phyloP scores from a whole-genome alignment of 2,888 invertebrate species.

The Brenthis daphne region DNA sequence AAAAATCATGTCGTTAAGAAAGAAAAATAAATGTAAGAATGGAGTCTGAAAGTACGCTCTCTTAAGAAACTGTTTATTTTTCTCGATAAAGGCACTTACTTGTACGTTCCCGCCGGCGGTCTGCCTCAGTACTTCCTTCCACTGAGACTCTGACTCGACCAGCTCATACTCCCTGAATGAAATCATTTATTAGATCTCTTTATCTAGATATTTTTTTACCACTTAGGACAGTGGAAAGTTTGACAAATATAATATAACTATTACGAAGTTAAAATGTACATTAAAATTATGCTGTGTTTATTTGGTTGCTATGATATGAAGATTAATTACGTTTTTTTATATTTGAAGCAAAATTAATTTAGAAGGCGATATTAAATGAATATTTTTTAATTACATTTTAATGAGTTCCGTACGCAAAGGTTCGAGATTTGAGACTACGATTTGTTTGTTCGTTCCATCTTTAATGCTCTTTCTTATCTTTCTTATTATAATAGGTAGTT shows the following conservation, averaged over 20 bases:
- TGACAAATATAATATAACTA: background rate
- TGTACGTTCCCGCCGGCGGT: conserved; percentile 80
- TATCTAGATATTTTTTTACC: background rate
- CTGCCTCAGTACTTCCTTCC: conserved; percentile 92
- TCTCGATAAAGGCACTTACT: conserved; percentile 51
- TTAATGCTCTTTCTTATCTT: too few relatives aligned
- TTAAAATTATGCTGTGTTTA: too few relatives aligned
- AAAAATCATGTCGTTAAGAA: conserved; percentile 18
- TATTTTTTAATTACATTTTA: conserved; percentile 2
- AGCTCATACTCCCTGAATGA: conserved; percentile 84
- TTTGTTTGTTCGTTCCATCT: too few relatives aligned
- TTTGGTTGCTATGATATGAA: too few relatives aligned
- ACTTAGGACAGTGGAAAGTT: background rate
- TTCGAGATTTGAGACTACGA: too few relatives aligned
- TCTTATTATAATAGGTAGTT: too few relatives aligned
- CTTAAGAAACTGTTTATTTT: conserved; percentile 28
- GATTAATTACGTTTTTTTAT: too few relatives aligned
- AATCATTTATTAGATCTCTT: conserved; percentile 19
- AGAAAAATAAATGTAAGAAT: conserved; percentile 19
- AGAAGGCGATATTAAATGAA: conserved; percentile 1
- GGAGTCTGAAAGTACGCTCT: conserved; percentile 15
- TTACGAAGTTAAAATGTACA: too few relatives aligned
- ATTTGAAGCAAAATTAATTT: conserved; percentile 1
- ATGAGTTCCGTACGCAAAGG: too few relatives aligned
- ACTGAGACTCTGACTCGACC: conserved; percentile 93